Percentiles rank a stretch among this genome's conserved stretches.
These are phyloP conservation scores for Nephrocerus scutellatus DNA, from an alignment of 2,888 invertebrate species.

Conservation along the genomic window DNA sequence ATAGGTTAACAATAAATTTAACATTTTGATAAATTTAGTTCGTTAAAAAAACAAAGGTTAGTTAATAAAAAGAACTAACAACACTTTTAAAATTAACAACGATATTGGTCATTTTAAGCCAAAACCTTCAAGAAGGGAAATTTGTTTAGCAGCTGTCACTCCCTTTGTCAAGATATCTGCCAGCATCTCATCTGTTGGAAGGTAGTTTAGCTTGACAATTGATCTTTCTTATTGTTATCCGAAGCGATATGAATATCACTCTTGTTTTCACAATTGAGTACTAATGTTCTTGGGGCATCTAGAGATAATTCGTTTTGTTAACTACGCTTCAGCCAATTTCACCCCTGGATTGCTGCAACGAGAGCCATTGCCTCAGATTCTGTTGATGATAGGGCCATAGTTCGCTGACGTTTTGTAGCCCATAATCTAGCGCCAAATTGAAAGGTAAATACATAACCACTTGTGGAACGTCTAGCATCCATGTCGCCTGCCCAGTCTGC, in stretches of 20 bases:
- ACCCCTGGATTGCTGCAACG: slow-evolving; percentile 9
- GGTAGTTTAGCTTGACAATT: slow-evolving; percentile 8
- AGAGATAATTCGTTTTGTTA: slow-evolving; percentile 4
- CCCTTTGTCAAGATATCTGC: slow-evolving; percentile 12
- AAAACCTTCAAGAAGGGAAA: not conserved
- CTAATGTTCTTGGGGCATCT: slow-evolving; percentile 7
- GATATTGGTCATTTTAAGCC: not conserved
- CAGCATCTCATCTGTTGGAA: slow-evolving; percentile 10
- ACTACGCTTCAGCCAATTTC: slow-evolving; percentile 10
- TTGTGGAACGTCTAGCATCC: slow-evolving; percentile 9
- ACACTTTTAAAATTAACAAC: too few species aligned
- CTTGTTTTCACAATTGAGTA: slow-evolving; percentile 10
- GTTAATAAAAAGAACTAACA: too few species aligned
- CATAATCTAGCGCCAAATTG: slow-evolving; percentile 9
- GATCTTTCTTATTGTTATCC: slow-evolving; percentile 6
- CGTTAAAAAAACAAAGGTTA: too few species aligned
- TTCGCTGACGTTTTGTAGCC: slow-evolving; percentile 12
- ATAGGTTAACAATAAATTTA: too few species aligned
- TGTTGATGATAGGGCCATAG: slow-evolving; percentile 9
- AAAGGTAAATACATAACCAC: slow-evolving; percentile 10
- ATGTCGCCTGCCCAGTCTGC: slow-evolving; percentile 9
- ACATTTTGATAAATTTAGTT: too few species aligned
- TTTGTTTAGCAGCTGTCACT: slow-evolving; percentile 5
- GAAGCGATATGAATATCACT: slow-evolving; percentile 9
- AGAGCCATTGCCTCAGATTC: slow-evolving; percentile 11